Evolutionary conservation across 2,888 invertebrate species (phyloP).

Genomic region (Gari tellinella): DNA sequence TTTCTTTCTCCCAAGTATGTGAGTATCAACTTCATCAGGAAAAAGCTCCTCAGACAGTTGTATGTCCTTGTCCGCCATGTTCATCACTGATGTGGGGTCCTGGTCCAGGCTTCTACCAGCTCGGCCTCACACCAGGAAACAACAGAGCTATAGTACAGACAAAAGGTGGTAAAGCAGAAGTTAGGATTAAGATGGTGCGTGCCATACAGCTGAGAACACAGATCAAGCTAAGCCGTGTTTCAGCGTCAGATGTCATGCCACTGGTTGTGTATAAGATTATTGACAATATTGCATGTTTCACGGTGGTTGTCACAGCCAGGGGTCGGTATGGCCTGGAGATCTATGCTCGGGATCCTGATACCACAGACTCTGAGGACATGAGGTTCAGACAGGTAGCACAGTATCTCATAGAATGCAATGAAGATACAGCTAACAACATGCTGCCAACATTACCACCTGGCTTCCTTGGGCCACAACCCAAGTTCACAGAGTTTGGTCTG

Average conservation of each 20-base stretch:
- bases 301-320: conserved; percentile 55
- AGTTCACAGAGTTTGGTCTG: conserved; percentile 67
- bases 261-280: conserved; percentile 62
- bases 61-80: conserved; percentile 67
- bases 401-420: conserved; percentile 65
- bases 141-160: conserved; percentile 59
- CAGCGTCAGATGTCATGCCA: conserved; percentile 54
- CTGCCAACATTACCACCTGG: conserved; percentile 65
- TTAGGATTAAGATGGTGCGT: conserved; percentile 61
- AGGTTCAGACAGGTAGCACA: conserved; percentile 70
- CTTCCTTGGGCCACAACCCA: conserved; percentile 69
- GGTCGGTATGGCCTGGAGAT: conserved; percentile 69
- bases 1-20: conserved; percentile 67
- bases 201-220: conserved; percentile 66
- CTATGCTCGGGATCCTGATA: conserved; percentile 69
- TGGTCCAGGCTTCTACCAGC: conserved; percentile 65
- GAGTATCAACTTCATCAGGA: conserved; percentile 66
- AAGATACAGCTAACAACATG: conserved; percentile 51
- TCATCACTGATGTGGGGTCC: conserved; percentile 71
- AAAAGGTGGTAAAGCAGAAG: conserved; percentile 56
- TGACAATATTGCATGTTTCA: conserved; percentile 58
- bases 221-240: conserved; percentile 54
- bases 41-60: conserved; percentile 40
- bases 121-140: conserved; percentile 60
- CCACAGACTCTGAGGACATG: conserved; percentile 66